A percentile compares a stretch with the other conserved stretches of the same genome.
phyloP scores from a whole-genome alignment of 2,888 invertebrate species.

The Cosmopolites sordidus region DNA sequence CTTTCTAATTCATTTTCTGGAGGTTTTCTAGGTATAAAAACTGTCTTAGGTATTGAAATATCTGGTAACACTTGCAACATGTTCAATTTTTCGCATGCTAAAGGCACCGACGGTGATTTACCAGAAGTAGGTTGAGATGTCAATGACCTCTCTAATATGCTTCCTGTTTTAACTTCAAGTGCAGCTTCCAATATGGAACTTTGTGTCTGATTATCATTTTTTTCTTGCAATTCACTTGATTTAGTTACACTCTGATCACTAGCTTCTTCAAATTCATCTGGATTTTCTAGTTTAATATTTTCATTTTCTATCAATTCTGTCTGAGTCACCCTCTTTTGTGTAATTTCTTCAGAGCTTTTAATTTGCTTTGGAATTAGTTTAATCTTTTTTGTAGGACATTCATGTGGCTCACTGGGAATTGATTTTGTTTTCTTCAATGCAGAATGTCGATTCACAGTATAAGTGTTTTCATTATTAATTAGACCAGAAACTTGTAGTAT shows the following conservation, averaged over 20 bases:
- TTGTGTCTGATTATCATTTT: constrained; percentile 34
- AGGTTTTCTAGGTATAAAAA: constrained; percentile 38
- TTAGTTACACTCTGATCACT: constrained; percentile 24
- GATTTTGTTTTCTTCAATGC: constrained; percentile 31
- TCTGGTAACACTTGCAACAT: constrained; percentile 29
- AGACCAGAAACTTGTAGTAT: constrained; percentile 64
- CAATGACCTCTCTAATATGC: constrained; percentile 46
- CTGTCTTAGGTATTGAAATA: constrained; percentile 34
- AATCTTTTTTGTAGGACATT: constrained; percentile 32
- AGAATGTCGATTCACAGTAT: constrained; percentile 20
- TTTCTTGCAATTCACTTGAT: constrained; percentile 31
- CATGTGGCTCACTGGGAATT: constrained; percentile 26
- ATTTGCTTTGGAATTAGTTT: constrained; percentile 32
- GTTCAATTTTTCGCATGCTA: constrained; percentile 22
- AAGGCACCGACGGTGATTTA: constrained; percentile 20
- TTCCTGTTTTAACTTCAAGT: constrained; percentile 41
- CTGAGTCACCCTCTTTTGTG: constrained; percentile 16
- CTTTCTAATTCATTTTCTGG: constrained; percentile 34
- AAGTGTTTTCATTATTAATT: constrained; percentile 33
- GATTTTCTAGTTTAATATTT: constrained; percentile 35
- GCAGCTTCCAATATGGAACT: constrained; percentile 45
- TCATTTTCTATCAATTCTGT: constrained; percentile 34
- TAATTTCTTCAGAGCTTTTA: constrained; percentile 21
- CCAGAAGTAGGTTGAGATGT: constrained; percentile 38
- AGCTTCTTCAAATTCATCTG: constrained; percentile 26